Conservation (phyloP, 64 coral and sea anemone genomes). For the Actinia equina region DNA sequence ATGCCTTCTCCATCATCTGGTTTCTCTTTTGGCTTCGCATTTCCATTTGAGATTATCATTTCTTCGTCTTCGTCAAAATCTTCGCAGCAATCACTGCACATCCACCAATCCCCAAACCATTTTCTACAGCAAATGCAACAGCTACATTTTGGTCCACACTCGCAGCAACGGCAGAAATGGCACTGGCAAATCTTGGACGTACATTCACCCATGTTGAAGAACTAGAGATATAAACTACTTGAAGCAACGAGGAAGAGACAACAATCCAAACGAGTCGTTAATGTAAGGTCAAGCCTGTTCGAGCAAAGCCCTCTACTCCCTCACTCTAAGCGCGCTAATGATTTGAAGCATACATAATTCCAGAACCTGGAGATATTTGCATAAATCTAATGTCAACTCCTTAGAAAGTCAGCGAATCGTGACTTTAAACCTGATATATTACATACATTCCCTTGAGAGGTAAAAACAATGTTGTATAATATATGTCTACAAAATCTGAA, state of each 20-base stretch:
- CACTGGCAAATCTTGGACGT: conserved; percentile 85
- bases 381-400: background rate
- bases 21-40: conserved; percentile 48
- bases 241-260: background rate
- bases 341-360: background rate
- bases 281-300: background rate
- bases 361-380: background rate
- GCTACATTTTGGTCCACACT: conserved; percentile 54
- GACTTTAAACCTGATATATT: background rate
- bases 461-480: background rate
- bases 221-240: background rate
- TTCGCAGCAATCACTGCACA: conserved; percentile 92
- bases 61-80: conserved; percentile 74
- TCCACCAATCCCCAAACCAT: conserved; percentile 92
- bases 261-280: background rate
- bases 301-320: background rate
- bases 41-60: conserved; percentile 21
- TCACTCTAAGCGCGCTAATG: background rate
- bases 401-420: background rate
- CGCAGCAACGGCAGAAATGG: conserved; percentile 73
- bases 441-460: background rate
- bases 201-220: conserved; percentile 61
- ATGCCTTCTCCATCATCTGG: conserved; percentile 87
- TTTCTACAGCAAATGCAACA: conserved; percentile 78
- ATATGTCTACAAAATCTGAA: background rate